These are phyloP conservation scores for Sus cebifrons DNA, from an alignment of 2,797 vertebrate species.

Conservation along the genomic window DNA sequence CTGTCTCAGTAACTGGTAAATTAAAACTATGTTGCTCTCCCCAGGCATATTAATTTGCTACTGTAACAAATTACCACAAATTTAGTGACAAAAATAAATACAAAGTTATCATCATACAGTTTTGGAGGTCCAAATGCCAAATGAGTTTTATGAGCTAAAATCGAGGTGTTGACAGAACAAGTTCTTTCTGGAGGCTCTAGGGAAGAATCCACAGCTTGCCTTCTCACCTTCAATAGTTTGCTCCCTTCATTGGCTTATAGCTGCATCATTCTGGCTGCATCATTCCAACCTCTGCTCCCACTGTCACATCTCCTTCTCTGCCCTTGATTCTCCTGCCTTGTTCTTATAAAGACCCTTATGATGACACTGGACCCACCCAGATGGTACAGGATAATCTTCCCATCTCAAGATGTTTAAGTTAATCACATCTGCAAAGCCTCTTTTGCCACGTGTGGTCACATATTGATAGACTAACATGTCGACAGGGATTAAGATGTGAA, in stretches of 20 bases:
- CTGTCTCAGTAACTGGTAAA: neutral
- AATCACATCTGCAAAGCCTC: neutral
- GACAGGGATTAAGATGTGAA: too few species aligned
- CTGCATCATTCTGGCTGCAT: neutral
- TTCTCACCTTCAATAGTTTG: neutral
- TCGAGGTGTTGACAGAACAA: neutral
- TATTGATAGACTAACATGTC: too few species aligned
- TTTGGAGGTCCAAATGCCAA: neutral
- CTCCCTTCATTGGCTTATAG: neutral
- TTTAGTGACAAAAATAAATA: neutral
- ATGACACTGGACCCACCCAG: neutral
- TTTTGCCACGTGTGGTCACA: neutral
- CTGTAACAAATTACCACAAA: too few species aligned
- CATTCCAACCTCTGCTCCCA: neutral
- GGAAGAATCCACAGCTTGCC: neutral
- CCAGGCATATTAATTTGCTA: neutral
- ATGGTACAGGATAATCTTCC: neutral
- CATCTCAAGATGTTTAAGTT: neutral
- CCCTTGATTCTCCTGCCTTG: neutral
- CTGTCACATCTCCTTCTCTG: neutral
- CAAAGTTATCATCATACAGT: neutral
- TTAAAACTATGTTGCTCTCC: neutral
- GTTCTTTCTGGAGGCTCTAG: neutral
- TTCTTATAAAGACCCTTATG: neutral
- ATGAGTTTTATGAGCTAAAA: neutral